phyloP scores from a whole-genome alignment of 1,140 invertebrate genomes.

The Polypedilum vanderplanki region DNA sequence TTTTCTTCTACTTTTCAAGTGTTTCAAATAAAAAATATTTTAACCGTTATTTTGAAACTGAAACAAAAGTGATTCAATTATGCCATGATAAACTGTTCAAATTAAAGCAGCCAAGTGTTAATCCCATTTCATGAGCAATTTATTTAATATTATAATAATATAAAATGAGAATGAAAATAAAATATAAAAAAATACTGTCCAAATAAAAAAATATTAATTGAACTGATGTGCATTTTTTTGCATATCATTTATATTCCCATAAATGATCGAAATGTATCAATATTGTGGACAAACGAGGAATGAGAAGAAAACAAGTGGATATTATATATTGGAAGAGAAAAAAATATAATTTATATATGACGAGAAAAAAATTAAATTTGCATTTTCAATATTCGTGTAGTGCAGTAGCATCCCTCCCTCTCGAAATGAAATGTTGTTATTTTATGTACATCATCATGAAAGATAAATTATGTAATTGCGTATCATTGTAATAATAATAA shows the following conservation, averaged over 20 bases:
- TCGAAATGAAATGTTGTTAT: not conserved
- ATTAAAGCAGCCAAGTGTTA: slow-evolving; percentile 15
- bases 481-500: slow-evolving; percentile 15
- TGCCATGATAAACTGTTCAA: not conserved
- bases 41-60: no score
- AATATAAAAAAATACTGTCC: not conserved
- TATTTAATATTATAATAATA: slow-evolving; percentile 3
- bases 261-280: slow-evolving; percentile 27
- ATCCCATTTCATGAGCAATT: slow-evolving; percentile 27
- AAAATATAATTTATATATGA: no score
- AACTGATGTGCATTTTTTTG: slow-evolving; percentile 8
- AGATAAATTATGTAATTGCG: slow-evolving; percentile 13
- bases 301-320: not conserved
- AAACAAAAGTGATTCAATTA: no score
- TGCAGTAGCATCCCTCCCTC: not conserved
- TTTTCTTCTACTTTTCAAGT: no score
- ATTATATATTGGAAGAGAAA: not conserved
- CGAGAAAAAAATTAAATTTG: not conserved
- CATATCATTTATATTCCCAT: not conserved
- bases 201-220: slow-evolving; percentile 26
- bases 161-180: not conserved
- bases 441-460: slow-evolving; percentile 1
- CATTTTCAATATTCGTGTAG: slow-evolving; percentile 2
- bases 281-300: not conserved
- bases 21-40: no score